Percentiles rank a stretch among this genome's conserved stretches.
phyloP scores from a whole-genome alignment of 2,888 invertebrate genomes.

The Xylota sylvarum region DNA sequence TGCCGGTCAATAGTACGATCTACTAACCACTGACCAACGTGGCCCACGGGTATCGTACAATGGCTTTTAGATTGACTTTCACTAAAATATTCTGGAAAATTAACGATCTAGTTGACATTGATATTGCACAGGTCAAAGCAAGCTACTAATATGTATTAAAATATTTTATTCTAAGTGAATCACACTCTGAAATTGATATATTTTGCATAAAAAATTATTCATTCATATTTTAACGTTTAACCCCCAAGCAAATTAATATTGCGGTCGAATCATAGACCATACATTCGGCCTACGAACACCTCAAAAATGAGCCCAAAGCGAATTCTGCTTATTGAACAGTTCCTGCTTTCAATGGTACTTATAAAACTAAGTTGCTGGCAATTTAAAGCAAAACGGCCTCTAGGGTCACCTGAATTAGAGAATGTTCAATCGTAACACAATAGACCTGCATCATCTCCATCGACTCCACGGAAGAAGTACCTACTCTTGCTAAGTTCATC shows the following conservation, averaged over 20 bases:
- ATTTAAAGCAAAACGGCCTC: conserved; percentile 47
- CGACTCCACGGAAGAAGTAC: conserved; percentile 14
- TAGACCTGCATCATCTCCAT: conserved; percentile 30
- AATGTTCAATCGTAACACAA: conserved; percentile 41
- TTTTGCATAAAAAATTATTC: background rate
- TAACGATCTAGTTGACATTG: background rate
- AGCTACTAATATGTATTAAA: background rate
- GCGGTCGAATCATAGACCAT: background rate
- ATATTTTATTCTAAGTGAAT: background rate
- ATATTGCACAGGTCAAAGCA: background rate
- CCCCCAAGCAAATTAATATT: background rate
- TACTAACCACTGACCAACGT: too few species aligned
- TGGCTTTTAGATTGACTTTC: background rate
- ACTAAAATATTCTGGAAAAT: background rate
- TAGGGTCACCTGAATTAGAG: conserved; percentile 37
- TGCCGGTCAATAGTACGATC: too few species aligned
- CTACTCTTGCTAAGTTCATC: conserved; percentile 31
- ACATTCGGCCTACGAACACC: background rate
- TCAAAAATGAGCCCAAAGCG: conserved; percentile 3
- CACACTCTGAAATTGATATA: background rate
- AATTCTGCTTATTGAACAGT: conserved; percentile 14
- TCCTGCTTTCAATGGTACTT: conserved; percentile 32
- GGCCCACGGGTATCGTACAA: too few species aligned
- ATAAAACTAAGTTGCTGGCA: conserved; percentile 21
- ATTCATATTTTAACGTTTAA: background rate